Conservation (phyloP, 2,888 invertebrate species). For the Nemotelus nigrinus region DNA sequence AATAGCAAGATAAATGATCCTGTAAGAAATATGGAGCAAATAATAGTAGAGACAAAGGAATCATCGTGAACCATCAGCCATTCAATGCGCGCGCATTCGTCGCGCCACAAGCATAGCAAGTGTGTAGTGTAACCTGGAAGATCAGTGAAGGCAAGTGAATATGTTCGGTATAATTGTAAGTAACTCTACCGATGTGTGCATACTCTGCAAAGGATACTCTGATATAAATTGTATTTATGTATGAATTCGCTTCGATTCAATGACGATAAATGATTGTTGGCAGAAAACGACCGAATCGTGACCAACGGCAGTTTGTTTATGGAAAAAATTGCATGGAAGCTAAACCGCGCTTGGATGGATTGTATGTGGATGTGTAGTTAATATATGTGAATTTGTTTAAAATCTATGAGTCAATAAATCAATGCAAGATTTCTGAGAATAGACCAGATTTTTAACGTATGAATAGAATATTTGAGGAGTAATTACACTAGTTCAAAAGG, state of each 20-base stretch:
- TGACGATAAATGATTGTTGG: slow-evolving; percentile 43
- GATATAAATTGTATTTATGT: not conserved
- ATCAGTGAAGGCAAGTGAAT: slow-evolving; percentile 23
- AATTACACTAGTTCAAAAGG: no score
- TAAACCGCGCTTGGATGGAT: not conserved
- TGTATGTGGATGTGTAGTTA: no score
- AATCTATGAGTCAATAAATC: no score
- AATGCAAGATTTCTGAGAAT: no score
- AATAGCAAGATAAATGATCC: slow-evolving; percentile 38
- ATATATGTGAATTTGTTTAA: no score
- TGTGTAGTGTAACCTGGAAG: slow-evolving; percentile 18
- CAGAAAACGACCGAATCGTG: slow-evolving; percentile 35
- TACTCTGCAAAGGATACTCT: not conserved
- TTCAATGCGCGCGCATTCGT: slow-evolving; percentile 26
- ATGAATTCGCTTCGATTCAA: slow-evolving; percentile 36
- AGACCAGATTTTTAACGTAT: no score
- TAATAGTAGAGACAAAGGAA: slow-evolving; percentile 39
- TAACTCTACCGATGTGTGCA: no score
- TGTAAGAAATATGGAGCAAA: slow-evolving; percentile 39
- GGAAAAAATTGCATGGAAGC: slow-evolving; percentile 4
- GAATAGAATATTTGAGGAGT: no score
- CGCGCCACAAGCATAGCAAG: not conserved
- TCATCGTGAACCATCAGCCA: slow-evolving; percentile 13
- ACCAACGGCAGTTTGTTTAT: slow-evolving; percentile 42
- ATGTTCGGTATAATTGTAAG: not conserved